Base-by-base conservation (phyloP, 2,888 invertebrate species). In the Orgyia antiqua region DNA sequence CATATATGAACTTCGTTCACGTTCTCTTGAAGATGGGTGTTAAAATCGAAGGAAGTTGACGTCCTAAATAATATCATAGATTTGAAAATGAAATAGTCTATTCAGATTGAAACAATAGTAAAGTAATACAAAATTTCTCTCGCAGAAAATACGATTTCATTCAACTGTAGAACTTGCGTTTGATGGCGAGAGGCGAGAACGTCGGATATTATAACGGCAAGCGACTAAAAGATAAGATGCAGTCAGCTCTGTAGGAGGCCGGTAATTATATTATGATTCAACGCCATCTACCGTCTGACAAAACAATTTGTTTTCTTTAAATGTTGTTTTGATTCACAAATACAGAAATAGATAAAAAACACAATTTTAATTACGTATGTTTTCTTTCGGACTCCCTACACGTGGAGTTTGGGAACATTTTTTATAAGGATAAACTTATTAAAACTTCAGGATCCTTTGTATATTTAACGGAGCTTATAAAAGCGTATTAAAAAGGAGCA, bases 171-270 rank as follows among this genome's bases (percentile, higher is more conserved):
- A 44, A 33, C 19, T 35, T 33, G 13, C 42, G 46, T 45, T 50
- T 37, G 42, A 30, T 39, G 45, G 39, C 46, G 45, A 42, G 40
- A 42, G 40, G 33, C 50, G 36, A 41, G 42, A 33, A 45, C 47
- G 49, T 50, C 50, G 42, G 51, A 47, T 57, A 45, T 54, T 50
- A 45, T 58, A 55, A 58, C 52, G 45, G 51, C 45, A 39, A 47
- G 48, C 42, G 36, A 34, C 41, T 49, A 34, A 15, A 42, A 58
- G 61, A 59, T 59, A 59, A 59, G 51, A 46, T 48, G 48, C 40
- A 46, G 43, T 46, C 46, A 51, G 39, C 46, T 43, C 42, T 48
- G 51, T 51, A 4, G 43, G 28, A 25, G 24, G 31, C 47, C 50
- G 48, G 49, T 58, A 57, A 58, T 51, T 44, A 45, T 46, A 51